Conservation (phyloP, 2,113 vertebrate genomes). For the Tragulus kanchil region DNA sequence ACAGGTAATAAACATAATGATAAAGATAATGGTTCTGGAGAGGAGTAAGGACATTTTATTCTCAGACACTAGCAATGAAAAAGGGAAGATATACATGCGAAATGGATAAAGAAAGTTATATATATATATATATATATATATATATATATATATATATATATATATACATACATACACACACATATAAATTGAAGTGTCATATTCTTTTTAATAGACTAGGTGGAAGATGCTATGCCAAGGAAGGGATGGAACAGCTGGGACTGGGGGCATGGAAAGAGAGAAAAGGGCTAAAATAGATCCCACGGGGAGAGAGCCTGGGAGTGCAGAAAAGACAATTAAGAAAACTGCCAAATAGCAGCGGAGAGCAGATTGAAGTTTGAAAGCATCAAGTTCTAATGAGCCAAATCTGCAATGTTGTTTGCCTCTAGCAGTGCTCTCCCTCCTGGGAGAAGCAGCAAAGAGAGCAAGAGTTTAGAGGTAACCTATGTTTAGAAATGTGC, state of each 20-base stretch:
- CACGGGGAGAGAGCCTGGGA: constrained; percentile 65
- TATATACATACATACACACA: neutral
- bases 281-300: constrained; percentile 80
- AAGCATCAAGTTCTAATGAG: constrained; percentile 82
- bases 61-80: neutral
- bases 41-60: neutral
- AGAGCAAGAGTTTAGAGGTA: constrained; percentile 57
- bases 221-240: constrained; percentile 37
- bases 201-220: constrained; percentile 67
- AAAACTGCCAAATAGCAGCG: constrained; percentile 80
- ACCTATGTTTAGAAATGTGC: constrained; percentile 1
- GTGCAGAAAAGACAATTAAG: constrained; percentile 82
- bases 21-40: neutral
- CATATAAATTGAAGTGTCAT: constrained; percentile 36
- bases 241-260: constrained; percentile 69
- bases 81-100: neutral
- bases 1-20: neutral
- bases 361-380: constrained; percentile 83
- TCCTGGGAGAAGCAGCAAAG: constrained; percentile 63
- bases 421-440: constrained; percentile 70
- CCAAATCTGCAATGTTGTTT: constrained; percentile 81
- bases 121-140: too few relatives aligned
- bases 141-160: too few relatives aligned
- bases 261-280: constrained; percentile 61
- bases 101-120: neutral